Percentiles rank a stretch among this genome's conserved stretches.
Evolutionary conservation across 2,113 vertebrate genomes (phyloP).

Genomic region (Suricata suricatta): DNA sequence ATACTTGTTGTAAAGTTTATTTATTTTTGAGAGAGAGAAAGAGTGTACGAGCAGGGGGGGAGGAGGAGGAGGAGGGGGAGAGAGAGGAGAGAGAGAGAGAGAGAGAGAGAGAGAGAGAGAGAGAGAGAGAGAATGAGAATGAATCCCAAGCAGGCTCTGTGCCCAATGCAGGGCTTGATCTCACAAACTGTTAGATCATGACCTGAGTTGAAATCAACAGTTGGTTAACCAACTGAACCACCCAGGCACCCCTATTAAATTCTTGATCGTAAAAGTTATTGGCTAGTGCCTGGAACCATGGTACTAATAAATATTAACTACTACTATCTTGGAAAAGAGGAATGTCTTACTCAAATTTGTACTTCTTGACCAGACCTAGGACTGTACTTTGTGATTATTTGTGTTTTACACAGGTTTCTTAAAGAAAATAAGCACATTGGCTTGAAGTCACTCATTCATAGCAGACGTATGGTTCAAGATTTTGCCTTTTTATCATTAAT

Average conservation of each 20-base stretch:
- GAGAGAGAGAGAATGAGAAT: too few relatives aligned
- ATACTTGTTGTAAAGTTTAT: neutral
- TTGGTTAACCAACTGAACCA: too few relatives aligned
- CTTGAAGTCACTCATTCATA: neutral
- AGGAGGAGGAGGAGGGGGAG: too few relatives aligned
- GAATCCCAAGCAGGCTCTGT: too few relatives aligned
- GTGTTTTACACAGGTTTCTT: neutral
- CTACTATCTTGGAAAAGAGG: neutral
- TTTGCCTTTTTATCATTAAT: slow-evolving; percentile 11
- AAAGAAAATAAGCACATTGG: neutral
- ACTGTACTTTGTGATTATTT: neutral
- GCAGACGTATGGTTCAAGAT: neutral
- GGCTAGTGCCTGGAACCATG: neutral
- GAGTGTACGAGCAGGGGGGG: too few relatives aligned
- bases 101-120: too few relatives aligned
- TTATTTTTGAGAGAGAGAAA: too few relatives aligned
- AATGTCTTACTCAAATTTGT: neutral
- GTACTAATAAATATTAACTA: neutral
- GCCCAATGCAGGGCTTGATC: too few relatives aligned
- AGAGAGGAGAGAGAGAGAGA: too few relatives aligned
- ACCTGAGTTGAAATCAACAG: too few relatives aligned
- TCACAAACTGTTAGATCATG: too few relatives aligned
- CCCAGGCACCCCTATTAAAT: neutral
- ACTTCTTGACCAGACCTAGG: neutral
- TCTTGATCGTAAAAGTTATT: neutral